These are phyloP conservation scores for Tetramorium bicarinatum DNA, from an alignment of 2,888 invertebrate species.

Conservation along the genomic window DNA sequence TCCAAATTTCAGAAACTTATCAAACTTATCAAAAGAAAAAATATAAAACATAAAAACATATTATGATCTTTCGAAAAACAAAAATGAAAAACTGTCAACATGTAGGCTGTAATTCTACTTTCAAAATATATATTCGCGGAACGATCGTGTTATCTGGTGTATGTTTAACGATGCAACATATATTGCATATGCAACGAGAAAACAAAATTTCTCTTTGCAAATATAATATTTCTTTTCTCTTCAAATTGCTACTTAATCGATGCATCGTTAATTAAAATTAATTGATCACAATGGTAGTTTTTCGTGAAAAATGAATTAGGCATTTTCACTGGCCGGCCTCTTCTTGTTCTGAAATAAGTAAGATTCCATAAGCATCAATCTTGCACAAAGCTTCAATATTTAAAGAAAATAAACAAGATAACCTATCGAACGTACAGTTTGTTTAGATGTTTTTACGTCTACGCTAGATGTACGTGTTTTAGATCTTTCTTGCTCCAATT, in stretches of 20 bases:
- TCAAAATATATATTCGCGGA: background rate
- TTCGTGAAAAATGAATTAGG: constrained; percentile 75
- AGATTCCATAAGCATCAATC: background rate
- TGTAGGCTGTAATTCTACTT: constrained; percentile 5
- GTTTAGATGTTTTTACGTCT: constrained; percentile 86
- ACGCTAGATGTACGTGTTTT: constrained; percentile 88
- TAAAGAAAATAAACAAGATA: background rate
- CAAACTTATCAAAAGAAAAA: background rate
- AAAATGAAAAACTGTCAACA: background rate
- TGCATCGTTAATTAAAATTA: constrained; percentile 69
- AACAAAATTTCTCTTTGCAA: constrained; percentile 8
- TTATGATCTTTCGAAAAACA: background rate
- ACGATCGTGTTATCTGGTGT: background rate
- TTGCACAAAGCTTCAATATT: background rate
- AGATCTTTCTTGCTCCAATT: constrained; percentile 92
- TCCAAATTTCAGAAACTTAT: background rate
- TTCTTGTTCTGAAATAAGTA: constrained; percentile 81
- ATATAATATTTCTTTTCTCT: background rate
- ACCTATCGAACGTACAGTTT: constrained; percentile 78
- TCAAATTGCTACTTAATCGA: constrained; percentile 48
- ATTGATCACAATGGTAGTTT: constrained; percentile 75
- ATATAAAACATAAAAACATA: background rate
- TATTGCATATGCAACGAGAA: constrained; percentile 7
- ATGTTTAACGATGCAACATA: constrained; percentile 32
- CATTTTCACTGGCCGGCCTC: constrained; percentile 82